Evolutionary conservation across 2,888 invertebrate genomes (phyloP), one percentile per base, ranked within the genome.

Genomic region (Molanna angustata): DNA sequence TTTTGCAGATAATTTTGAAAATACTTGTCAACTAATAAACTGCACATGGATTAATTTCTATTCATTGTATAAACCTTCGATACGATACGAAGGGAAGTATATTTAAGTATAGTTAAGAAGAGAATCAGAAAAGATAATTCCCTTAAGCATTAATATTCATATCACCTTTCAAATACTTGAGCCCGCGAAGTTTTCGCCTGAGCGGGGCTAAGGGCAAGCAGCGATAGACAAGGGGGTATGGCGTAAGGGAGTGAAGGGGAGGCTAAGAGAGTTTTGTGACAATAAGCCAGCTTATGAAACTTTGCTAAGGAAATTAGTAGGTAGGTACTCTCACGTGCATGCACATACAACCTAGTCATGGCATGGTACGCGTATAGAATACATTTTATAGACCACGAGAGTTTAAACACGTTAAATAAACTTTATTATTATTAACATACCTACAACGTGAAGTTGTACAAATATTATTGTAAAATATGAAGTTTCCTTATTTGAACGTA

Each of bases 141-240:
- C 49, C 9, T 17, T n/a, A 43, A 18, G 22, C 56, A 56, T 77
- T 77, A 77, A 75, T 77, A 77, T 77, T 77, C 76, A 77, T 74
- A 74, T 74, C 74, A 72, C 66, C 67, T 59, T 57, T 49, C 43
- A 43, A 27, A 56, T 53, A 46, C 52, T 46, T 43, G 48, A 52
- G 49, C 55, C 53, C 45, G 22, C 13, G 50, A 50, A 58, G 50
- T 54, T 58, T 56, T 54, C 56, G 32, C 48, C 41, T 45, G 7
- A 39, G 45, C 27, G 22, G 22, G 51, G 31, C 31, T 44, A 44
- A 51, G 50, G 44, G 44, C 39, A 32, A 22, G 32, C 37, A 18
- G 13, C 19, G 4, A n/a, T n/a, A 22, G 35, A 22, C 18, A 9
- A 37, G 32, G 11, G 37, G 42, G 42, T 19, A 21, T 14, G 17